phyloP scores from a whole-genome alignment of 1,140 invertebrate species.

The Drosophila lini region DNA sequence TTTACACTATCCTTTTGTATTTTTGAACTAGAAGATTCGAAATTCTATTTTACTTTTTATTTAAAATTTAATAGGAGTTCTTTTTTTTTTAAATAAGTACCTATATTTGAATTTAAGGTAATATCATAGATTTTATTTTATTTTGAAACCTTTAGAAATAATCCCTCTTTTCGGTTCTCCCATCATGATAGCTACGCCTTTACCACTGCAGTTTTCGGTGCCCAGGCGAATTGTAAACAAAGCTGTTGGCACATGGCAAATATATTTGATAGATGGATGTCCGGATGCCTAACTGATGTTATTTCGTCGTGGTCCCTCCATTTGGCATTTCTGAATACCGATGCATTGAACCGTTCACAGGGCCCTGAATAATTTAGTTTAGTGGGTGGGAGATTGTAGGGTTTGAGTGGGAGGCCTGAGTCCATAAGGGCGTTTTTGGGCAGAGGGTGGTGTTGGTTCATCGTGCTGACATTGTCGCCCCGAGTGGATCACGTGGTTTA shows the following conservation, averaged over 20 bases:
- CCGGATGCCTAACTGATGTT: conserved; percentile 21
- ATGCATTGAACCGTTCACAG: conserved; percentile 53
- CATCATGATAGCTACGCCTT: not conserved
- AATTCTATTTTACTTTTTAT: not conserved
- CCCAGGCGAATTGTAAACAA: not conserved
- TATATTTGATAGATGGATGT: conserved; percentile 31
- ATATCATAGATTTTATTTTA: not conserved
- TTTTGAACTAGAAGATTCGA: too few relatives aligned
- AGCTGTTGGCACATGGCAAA: conserved; percentile 18
- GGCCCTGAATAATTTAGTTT: conserved; percentile 56
- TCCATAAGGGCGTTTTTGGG: not conserved
- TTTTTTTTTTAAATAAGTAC: not conserved
- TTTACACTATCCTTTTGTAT: too few relatives aligned
- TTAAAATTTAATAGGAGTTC: not conserved
- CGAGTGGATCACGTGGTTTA: conserved; percentile 65
- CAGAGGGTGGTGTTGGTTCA: conserved; percentile 24
- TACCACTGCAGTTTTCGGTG: not conserved
- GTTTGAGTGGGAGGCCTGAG: not conserved
- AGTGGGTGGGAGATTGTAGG: not conserved
- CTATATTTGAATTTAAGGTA: not conserved
- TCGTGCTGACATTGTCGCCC: conserved; percentile 58
- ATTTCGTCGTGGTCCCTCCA: conserved; percentile 17
- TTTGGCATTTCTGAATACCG: conserved; percentile 28
- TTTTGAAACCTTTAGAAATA: conserved; percentile 2
- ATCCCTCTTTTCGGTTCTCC: not conserved